Evolutionary conservation across 2,888 invertebrate species (phyloP), one percentile per base, ranked within the genome.

Genomic region (Taphrorychus bicolor): DNA sequence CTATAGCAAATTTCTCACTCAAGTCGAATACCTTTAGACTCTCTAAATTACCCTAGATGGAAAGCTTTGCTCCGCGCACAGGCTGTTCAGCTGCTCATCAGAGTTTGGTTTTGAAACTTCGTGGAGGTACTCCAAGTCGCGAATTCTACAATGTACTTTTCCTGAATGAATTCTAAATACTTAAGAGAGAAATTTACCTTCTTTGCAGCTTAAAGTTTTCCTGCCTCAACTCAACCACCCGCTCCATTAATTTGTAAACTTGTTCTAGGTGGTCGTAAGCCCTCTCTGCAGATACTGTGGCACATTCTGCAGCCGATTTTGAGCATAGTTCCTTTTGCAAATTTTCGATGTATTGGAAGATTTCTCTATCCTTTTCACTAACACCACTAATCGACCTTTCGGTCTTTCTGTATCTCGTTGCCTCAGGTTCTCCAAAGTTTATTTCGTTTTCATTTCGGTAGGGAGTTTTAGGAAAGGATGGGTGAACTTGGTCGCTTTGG

Each of bases 251-350:
- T 68, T 88, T 87, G 74, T 93, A 88, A 5, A 95, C 84, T 74
- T 91, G 91, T 73, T 92, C 93, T 56, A 95, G 80, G 76, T 94
- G 93, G 75, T 93, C 92, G 70, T 95, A 86, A 0, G 89, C 87
- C 73, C 89, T 88, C 9, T 88, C 83, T 0, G 88, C 86, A 16
- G 86, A 86, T 72, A 87, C 83, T 0, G 87, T 85, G 2, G 84
- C 80, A 51, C 89, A 88, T 2, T 85, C 81, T 11, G 87, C 84
- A 60, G 83, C 86, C 0, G 87, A 85, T 5, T 87, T 83, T 66
- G 81, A 83, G 59, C 70, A 73, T 11, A 76, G 69, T 5, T 70
- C 71, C 19, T 75, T 78, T 51, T 83, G 82, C 41, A 84, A 73
- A 11, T 81, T 79, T 63, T 82, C 81, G 18, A 85, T 75, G 72